Base-by-base conservation (phyloP, 2,888 invertebrate species). In the Pardosa pseudoannulata region DNA sequence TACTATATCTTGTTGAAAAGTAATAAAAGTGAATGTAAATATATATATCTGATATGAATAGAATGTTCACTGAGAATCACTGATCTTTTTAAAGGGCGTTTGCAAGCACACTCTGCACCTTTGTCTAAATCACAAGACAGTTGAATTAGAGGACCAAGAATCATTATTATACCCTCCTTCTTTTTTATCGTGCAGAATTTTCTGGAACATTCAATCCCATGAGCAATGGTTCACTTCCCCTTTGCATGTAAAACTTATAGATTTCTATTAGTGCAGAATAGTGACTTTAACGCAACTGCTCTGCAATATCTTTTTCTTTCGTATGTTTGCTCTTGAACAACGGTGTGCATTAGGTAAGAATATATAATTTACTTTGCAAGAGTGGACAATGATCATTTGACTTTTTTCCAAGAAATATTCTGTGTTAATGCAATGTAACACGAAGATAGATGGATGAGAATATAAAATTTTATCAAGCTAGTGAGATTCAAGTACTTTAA, bases 61-160 rank as follows among this genome's bases (percentile, higher is more conserved):
- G 6, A 6, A 46, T 16, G 2, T 46, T 16, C 41, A 16, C 41
- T 46, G 79, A 65, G 79, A 73, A 65, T 80, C 79, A 73, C 73
- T 80, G 79, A 65, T 73, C 31, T 65, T 16, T 1, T n/a, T n/a
- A 7, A 32, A 32, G 46, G 65, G 50, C 46, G 65, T 73, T 50
- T n/a, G 31, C 28, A 2, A 29, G 6, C 16, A 65, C 13, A 28
- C 13, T 65, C 28, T 65, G 28, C 64, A 65, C 13, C 23, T 16
- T 65, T 31, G 29, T 29, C n/a, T n/a, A 65, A 65, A 65, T 29
- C 1, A 31, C 13, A 11, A 29, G 16, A 13, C 16, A 65, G 39
- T 68, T 68, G 39, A 31, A 62, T 68, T 39, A 36, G 68, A 74
- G 81, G 81, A 81, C 81, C 81, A 81, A 81, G 67, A 70, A 19